A percentile compares a stretch with the other conserved stretches of the same genome.
Conservation (phyloP, 2,797 vertebrate genomes). For the Sebastes itinus region DNA sequence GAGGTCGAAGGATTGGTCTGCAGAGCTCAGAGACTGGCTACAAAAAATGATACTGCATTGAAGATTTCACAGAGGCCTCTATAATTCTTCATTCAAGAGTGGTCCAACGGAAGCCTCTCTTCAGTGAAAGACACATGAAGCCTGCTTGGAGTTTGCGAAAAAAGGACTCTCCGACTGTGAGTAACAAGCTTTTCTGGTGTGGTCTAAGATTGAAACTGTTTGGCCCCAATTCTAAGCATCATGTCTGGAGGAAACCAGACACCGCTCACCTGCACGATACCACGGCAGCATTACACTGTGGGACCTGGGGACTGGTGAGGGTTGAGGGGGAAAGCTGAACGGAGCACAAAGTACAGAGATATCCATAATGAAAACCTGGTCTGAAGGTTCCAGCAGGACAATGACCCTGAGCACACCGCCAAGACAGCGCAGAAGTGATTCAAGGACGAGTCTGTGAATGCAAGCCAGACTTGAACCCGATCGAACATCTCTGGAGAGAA, state of each 20-base stretch:
- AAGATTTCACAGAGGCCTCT: background rate
- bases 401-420: background rate
- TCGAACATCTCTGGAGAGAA: background rate
- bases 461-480: background rate
- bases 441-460: background rate
- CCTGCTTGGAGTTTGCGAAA: background rate
- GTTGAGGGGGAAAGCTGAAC: background rate
- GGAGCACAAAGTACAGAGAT: accelerated
- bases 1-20: background rate
- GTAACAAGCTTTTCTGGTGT: background rate
- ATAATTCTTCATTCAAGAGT: background rate
- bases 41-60: background rate
- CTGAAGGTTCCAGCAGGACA: background rate
- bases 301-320: background rate
- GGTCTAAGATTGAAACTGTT: background rate
- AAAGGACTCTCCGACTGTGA: background rate
- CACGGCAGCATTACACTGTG: background rate
- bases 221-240: background rate
- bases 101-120: background rate
- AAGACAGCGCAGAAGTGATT: background rate
- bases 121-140: background rate
- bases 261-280: background rate
- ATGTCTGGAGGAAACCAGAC: background rate
- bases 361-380: background rate
- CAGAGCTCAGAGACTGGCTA: background rate